Conservation (phyloP, 37 sponge, comb jelly and placozoan genomes). For the Halichondria panicea region DNA sequence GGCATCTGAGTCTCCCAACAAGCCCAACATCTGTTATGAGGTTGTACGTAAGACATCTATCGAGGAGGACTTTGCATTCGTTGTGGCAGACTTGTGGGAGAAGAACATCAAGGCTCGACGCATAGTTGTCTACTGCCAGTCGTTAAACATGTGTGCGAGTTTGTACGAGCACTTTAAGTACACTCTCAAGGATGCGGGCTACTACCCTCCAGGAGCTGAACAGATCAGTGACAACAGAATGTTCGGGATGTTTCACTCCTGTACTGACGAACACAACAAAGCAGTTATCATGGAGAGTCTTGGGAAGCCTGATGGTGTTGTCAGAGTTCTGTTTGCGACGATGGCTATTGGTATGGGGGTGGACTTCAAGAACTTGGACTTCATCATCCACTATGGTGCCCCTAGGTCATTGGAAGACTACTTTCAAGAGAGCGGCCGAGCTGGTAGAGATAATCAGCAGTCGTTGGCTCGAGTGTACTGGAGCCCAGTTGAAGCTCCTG, state of each 20-base stretch:
- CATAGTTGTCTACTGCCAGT: conserved; percentile 41
- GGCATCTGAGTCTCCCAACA: conserved; percentile 47
- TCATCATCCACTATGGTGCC: conserved; percentile 57
- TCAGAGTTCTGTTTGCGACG: conserved; percentile 62
- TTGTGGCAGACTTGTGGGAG: not conserved
- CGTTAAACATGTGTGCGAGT: conserved; percentile 45
- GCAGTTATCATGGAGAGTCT: conserved; percentile 36
- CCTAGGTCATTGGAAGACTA: conserved; percentile 42
- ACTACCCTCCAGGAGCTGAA: conserved; percentile 39
- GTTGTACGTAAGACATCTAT: conserved; percentile 8
- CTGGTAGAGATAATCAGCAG: conserved; percentile 22
- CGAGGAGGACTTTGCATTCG: not conserved
- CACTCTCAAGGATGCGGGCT: conserved; percentile 12
- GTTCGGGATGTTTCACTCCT: conserved; percentile 50
- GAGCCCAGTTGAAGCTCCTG: conserved; percentile 31
- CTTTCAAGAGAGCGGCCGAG: conserved; percentile 26
- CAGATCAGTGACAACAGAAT: conserved; percentile 33
- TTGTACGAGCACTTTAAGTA: conserved; percentile 30
- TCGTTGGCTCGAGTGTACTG: conserved; percentile 35
- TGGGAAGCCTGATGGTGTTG: conserved; percentile 26
- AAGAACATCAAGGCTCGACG: conserved; percentile 9
- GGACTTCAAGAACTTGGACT: conserved; percentile 28
- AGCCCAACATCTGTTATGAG: conserved; percentile 41
- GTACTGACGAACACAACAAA: conserved; percentile 37
- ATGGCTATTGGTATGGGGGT: conserved; percentile 60